phyloP scores from a whole-genome alignment of 2,113 vertebrate genomes.

The Pimephales promelas region DNA sequence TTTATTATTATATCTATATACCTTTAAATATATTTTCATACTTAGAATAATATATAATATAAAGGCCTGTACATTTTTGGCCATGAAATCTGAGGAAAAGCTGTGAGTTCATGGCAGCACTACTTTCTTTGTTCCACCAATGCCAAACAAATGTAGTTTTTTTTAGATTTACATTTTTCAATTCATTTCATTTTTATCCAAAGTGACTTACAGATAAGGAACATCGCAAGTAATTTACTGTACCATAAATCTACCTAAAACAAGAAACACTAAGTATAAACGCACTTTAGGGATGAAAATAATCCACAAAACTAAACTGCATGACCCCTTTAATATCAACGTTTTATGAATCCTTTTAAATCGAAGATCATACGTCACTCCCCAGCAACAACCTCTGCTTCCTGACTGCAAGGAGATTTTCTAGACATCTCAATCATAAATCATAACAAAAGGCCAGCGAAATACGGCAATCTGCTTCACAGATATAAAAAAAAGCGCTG shows the following conservation, averaged over 20 bases:
- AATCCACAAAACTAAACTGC: not conserved
- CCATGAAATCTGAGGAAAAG: not conserved
- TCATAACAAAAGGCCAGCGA: not conserved
- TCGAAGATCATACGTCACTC: not conserved
- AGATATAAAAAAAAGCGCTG: slow-evolving; percentile 6
- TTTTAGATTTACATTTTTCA: not conserved
- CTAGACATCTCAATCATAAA: slow-evolving; percentile 31
- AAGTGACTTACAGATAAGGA: not conserved
- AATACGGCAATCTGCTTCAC: not conserved
- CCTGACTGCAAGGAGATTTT: not conserved
- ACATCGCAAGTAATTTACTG: not conserved
- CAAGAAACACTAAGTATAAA: not conserved
- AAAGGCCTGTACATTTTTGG: not conserved
- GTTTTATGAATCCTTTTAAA: not conserved
- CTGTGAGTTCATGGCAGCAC: not conserved
- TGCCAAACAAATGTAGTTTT: not conserved
- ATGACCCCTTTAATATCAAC: not conserved
- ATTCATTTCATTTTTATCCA: too few species aligned
- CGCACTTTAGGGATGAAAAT: not conserved
- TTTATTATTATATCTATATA: not conserved
- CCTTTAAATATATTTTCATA: not conserved
- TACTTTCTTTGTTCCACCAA: too few species aligned
- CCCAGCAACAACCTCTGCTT: not conserved
- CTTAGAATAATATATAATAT: not conserved
- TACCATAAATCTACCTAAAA: not conserved